Base-by-base conservation (phyloP, 2,113 vertebrate species). In the Solea solea region DNA sequence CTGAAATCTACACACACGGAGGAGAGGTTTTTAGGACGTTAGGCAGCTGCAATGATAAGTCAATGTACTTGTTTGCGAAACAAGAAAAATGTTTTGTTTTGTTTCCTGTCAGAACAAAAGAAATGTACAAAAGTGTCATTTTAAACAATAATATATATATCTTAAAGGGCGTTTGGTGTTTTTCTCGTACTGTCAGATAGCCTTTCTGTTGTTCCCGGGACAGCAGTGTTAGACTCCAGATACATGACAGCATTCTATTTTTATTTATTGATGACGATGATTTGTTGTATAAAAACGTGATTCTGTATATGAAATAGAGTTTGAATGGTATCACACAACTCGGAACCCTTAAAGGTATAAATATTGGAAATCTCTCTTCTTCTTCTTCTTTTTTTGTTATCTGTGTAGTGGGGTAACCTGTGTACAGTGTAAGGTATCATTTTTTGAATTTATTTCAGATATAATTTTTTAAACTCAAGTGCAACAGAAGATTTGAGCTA, bases 381-480 rank as follows among this genome's bases (percentile, higher is more conserved):
- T 46, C 44, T 46, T 9, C 13, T 12, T 46, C 75, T 21, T 66
- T 78, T 90, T 93, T 94, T 92, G 90, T 93, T 93, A 92, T 93
- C 72, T 92, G 92, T 95, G 94, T 94, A 93, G 94, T 93, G 89
- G 89, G 88, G 91, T 94, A 92, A 92, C 81, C 89, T 88, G 92
- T 94, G 93, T 94, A 94, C 93, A 95, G 93, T 93, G 92, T 90
- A 85, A 93, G 87, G 90, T 93, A 89, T 93, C 86, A 91, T 93
- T 93, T 21, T 91, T 92, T 88, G 80, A 85, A 93, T 94, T 94
- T 82, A 92, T 94, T 94, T 93, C 89, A 93, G 89, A 94, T 93
- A 89, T 93, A 92, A 92, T 94, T 94, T 95, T 94, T 93, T 90
- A 93, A 21, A 94, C 85, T 93, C 72, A 83, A 92, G 91, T 90